Conservation (phyloP, 2,113 vertebrate genomes). For the Scolopax mira region DNA sequence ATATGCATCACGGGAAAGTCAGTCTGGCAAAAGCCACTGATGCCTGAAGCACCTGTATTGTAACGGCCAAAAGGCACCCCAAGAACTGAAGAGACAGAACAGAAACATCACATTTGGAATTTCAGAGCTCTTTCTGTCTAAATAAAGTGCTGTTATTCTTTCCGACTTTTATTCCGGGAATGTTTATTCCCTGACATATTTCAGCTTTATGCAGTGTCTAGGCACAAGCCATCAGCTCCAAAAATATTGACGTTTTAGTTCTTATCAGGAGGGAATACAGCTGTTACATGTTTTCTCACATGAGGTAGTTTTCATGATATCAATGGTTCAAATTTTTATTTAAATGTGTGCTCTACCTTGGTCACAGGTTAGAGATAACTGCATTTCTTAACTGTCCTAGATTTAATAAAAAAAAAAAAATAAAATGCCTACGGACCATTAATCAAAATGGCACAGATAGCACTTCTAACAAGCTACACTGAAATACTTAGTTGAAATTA, state of each 20-base stretch:
- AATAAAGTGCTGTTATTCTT: not conserved
- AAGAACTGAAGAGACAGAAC: not conserved
- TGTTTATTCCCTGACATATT: not conserved
- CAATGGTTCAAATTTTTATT: not conserved
- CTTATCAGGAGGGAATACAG: not conserved
- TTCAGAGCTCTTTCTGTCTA: not conserved
- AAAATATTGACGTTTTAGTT: not conserved
- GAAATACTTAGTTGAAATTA: not conserved
- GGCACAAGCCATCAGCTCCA: not conserved
- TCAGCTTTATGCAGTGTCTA: not conserved
- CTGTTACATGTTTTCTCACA: not conserved
- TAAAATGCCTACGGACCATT: not conserved
- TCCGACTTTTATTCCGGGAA: not conserved
- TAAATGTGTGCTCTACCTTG: not conserved
- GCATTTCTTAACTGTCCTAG: not conserved
- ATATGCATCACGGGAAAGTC: rapidly evolving
- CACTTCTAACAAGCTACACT: not conserved
- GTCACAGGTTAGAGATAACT: not conserved
- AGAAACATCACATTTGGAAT: not conserved
- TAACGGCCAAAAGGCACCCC: not conserved
- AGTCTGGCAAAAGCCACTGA: not conserved
- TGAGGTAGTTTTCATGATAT: not conserved
- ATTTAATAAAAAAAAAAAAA: not conserved
- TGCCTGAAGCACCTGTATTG: not conserved
- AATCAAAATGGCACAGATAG: not conserved